Base-by-base conservation (phyloP, 2,888 invertebrate genomes). In the Camponotus fellah region DNA sequence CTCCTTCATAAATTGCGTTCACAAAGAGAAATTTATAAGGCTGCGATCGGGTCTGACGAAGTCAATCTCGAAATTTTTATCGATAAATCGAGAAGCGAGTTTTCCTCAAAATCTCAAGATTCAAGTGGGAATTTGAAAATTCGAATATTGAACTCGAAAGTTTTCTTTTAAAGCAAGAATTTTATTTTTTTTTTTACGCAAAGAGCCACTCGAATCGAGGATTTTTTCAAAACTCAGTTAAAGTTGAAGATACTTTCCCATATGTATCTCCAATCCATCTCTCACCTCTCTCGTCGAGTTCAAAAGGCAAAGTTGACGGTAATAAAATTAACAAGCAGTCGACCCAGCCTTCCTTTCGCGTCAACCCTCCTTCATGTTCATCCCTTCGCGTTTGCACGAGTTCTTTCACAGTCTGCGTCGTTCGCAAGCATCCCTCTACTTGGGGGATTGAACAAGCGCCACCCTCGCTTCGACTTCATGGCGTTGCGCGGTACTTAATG, bases 271-370 rank as follows among this genome's bases (percentile, higher is more conserved):
- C 34, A 32, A 68, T 82, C 68, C 17, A 21, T 26, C 37, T 17
- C 10, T 58, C 26, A 26, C 26, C 26, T 34, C 26, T 34, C n/a
- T 49, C 12, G 8, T 0, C 9, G 43, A 77, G 58, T 77, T 79
- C 84, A 87, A 91, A 92, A 91, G 89, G 88, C 89, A 91, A 92
- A 91, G 90, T 92, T 92, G 87, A 85, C 88, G 92, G 88, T 92
- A 92, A 92, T 92, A 92, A 92, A 80, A 92, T 91, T 90, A 88
- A 72, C 88, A 90, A 82, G 82, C 85, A 85, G 76, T 62, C 83
- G 65, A 37, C 69, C 34, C 81, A 68, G 12, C 37, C 81, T 90
- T 87, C 87, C 87, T 86, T 85, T 86, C n/a, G 86, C 91, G 90
- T 88, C 91, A 89, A 91, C 86, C 88, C 85, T 81, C 86, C 84